A percentile compares a stretch with the other conserved stretches of the same genome.
phyloP scores from a whole-genome alignment of 2,113 vertebrate species.

The Hemichromis elongatus region DNA sequence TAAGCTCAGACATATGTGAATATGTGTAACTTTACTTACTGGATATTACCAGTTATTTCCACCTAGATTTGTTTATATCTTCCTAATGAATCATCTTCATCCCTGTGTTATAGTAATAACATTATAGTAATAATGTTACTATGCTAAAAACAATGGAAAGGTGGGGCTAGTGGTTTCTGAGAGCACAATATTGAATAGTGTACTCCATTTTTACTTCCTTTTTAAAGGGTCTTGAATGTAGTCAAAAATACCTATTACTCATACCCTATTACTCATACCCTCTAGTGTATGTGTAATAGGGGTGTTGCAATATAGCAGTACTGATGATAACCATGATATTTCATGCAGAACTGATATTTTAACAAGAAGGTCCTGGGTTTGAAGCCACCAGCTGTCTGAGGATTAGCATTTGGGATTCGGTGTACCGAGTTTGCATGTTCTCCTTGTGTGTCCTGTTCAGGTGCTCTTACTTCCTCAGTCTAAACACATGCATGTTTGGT shows the following conservation, averaged over 20 bases:
- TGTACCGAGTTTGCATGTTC: not conserved
- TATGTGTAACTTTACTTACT: not conserved
- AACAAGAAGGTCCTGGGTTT: fast-evolving
- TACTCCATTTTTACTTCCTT: fast-evolving
- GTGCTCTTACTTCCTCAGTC: not conserved
- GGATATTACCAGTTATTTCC: not conserved
- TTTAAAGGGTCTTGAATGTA: not conserved
- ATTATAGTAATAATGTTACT: not conserved
- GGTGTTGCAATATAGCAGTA: not conserved
- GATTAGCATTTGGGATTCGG: not conserved
- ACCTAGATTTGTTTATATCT: not conserved
- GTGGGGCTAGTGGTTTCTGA: not conserved
- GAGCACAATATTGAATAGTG: not conserved
- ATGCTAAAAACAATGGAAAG: not conserved
- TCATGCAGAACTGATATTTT: not conserved
- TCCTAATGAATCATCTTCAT: not conserved
- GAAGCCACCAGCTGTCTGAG: not conserved
- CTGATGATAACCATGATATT: not conserved
- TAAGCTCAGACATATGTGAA: not conserved
- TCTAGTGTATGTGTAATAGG: not conserved
- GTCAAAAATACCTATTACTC: not conserved
- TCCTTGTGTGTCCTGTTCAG: not conserved
- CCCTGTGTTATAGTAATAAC: not conserved
- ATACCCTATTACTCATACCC: not conserved
- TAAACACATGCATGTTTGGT: not conserved